Conservation (phyloP, 2,888 invertebrate genomes). For the Athripsodes cinereus region DNA sequence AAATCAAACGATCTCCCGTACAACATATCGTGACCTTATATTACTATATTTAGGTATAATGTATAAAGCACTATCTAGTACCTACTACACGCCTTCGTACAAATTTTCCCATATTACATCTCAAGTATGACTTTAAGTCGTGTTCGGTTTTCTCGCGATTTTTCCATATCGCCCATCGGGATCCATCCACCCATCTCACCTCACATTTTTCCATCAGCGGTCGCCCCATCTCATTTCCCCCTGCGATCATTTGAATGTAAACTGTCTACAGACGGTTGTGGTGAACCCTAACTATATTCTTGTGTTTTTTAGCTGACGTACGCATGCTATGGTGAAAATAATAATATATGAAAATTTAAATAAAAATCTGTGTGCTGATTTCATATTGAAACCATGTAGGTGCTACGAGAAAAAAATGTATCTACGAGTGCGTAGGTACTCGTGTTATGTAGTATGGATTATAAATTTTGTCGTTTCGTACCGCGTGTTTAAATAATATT, state of each 20-base stretch:
- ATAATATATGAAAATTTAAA: slow-evolving; percentile 19
- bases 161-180: not conserved
- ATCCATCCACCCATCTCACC: not conserved
- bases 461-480: not conserved
- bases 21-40: no score
- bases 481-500: not conserved
- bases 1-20: no score
- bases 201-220: not conserved
- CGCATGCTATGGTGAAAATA: slow-evolving; percentile 10
- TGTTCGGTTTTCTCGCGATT: not conserved
- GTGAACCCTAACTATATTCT: slow-evolving; percentile 4
- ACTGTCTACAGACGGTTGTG: slow-evolving; percentile 10
- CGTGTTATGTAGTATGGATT: not conserved
- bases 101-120: slow-evolving; percentile 7
- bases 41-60: no score
- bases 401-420: not conserved
- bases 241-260: slow-evolving; percentile 26
- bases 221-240: not conserved
- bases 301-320: slow-evolving; percentile 18
- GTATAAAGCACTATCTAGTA: no score
- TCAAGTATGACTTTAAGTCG: not conserved
- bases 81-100: not conserved
- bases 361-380: slow-evolving; percentile 4
- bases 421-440: not conserved
- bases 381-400: no score